Evolutionary conservation across 2,797 vertebrate species (phyloP).

Genomic region (Pempheris klunzingeri): DNA sequence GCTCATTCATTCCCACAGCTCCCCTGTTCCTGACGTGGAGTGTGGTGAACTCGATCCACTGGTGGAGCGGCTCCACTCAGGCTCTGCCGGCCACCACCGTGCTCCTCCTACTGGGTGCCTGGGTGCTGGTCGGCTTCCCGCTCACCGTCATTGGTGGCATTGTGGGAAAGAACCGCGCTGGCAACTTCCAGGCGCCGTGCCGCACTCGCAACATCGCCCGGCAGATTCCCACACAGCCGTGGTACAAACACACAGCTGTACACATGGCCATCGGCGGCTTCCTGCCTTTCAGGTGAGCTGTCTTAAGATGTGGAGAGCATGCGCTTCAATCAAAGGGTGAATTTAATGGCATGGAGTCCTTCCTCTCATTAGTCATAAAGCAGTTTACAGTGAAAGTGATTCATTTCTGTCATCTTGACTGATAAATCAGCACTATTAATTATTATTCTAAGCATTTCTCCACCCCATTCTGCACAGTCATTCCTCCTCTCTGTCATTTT

Average conservation of each 20-base stretch:
- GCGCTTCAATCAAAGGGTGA: background rate
- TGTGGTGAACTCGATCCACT: constrained; percentile 93
- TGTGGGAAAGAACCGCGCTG: constrained; percentile 92
- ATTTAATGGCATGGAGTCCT: background rate
- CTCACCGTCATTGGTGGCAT: constrained; percentile 95
- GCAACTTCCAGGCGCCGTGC: constrained; percentile 91
- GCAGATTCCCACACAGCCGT: constrained; percentile 92
- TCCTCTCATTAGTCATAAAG: background rate
- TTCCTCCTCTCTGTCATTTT: constrained; percentile 66
- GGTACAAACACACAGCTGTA: constrained; percentile 92
- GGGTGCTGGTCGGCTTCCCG: constrained; percentile 94
- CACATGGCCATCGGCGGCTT: constrained; percentile 97
- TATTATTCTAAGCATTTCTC: background rate
- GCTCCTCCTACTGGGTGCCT: constrained; percentile 91
- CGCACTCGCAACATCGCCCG: constrained; percentile 93
- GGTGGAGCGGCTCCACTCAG: constrained; percentile 95
- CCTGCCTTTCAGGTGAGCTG: constrained; percentile 93
- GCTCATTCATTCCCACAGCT: constrained; percentile 74
- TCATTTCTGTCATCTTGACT: background rate
- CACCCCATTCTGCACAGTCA: background rate
- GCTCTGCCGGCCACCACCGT: constrained; percentile 93
- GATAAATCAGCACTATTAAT: background rate
- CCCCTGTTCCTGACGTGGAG: constrained; percentile 96
- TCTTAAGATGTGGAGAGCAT: background rate
- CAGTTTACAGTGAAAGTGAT: background rate